Base-by-base conservation (phyloP, 2,113 vertebrate genomes). In the Ahaetulla prasina region DNA sequence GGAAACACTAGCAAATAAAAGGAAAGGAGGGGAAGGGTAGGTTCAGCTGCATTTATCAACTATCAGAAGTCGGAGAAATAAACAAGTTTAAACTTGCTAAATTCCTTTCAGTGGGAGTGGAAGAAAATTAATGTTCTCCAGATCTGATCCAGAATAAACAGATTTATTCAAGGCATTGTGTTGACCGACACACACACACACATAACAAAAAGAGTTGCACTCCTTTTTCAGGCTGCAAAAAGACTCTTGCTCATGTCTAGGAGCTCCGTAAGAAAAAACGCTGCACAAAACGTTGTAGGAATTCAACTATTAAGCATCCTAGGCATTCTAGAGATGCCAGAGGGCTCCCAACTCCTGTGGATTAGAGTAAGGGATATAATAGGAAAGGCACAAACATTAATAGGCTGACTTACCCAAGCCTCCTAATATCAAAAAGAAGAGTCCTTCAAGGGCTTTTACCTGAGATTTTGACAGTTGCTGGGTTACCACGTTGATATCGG, bases 401-500 rank as follows among this genome's bases (percentile, higher is more conserved):
- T n/a, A 14, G 30, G 30, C 12, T 4, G 30, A 68, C 60, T 16
- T n/a, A 7, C 30, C 45, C 49, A 23, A 86, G 12, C 87, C 27
- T 54, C 45, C 88, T 60, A n/a, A 63, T n/a, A 35, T 23, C 30
- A 18, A 90, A 30, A n/a, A 11, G 2, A 89, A 27, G 35, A 57
- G 2, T n/a, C n/a, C n/a, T n/a, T 23, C 22, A 11, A 11, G 53
- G 88, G 22, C n/a, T 10, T 96, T 95, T 45, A 99, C 98, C 98
- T 99, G 98, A 30, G 98, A 99, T 97, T 98, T 99, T 43, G 99
- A 99, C 45, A 99, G 98, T 96, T 99, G 99, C 55, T 95, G 94
- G 0, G 98, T 99, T 55, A 99, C 98, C 22, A 98, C 98, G 90
- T 98, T 98, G 94, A 99, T 98, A 80, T 99, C 98, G 0, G 98